phyloP scores from a whole-genome alignment of 1,140 invertebrate species.

The Bradysia coprophila region DNA sequence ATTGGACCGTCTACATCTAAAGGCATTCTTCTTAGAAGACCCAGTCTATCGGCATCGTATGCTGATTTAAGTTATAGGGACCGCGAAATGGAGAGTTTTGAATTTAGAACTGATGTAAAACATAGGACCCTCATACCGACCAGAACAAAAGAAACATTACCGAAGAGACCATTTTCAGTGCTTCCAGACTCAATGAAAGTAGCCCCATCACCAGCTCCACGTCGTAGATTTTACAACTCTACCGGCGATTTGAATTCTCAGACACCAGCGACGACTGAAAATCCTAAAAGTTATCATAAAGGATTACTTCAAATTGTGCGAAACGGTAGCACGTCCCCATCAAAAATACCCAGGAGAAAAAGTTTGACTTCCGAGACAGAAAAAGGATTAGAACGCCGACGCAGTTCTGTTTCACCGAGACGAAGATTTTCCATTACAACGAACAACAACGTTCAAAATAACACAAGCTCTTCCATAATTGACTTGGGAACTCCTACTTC shows the following conservation, averaged over 20 bases:
- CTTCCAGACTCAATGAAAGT: background rate
- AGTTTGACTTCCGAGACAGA: background rate
- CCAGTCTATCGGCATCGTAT: background rate
- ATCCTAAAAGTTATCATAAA: constrained; percentile 1
- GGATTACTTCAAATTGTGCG: background rate
- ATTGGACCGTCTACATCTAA: background rate
- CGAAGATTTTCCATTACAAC: background rate
- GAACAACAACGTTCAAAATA: background rate
- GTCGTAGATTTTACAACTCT: background rate
- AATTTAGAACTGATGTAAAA: background rate
- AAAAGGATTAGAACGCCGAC: background rate
- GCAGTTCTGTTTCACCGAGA: background rate
- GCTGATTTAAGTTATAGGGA: background rate
- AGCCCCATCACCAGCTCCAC: background rate
- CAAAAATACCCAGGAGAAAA: constrained; percentile 1
- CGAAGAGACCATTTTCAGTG: background rate
- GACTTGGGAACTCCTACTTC: background rate
- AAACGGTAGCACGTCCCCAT: background rate
- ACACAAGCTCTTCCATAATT: background rate
- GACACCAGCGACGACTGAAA: background rate
- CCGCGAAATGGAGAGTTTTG: constrained; percentile 1
- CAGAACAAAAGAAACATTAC: background rate
- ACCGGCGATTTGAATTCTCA: background rate
- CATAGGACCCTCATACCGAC: background rate
- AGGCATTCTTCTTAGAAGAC: background rate